phyloP scores from a whole-genome alignment of 2,888 invertebrate species.

The Gerris lacustris region DNA sequence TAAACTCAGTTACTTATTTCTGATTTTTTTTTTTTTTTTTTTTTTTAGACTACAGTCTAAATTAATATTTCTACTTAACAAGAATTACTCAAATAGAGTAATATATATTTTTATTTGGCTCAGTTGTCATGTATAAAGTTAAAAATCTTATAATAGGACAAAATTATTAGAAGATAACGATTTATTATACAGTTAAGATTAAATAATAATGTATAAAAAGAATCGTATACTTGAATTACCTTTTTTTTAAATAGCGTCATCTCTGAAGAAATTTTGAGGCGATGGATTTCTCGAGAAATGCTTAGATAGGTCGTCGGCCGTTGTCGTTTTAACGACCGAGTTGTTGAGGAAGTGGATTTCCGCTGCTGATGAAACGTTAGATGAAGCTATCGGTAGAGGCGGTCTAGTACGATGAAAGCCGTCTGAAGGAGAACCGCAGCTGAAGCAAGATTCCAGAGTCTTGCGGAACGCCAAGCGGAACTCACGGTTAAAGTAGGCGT shows the following conservation, averaged over 20 bases:
- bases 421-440: slow-evolving; percentile 12
- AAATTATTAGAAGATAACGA: too few relatives aligned
- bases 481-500: slow-evolving; percentile 94
- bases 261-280: slow-evolving; percentile 2
- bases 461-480: slow-evolving; percentile 90
- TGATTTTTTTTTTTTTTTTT: too few relatives aligned
- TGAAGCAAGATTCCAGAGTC: slow-evolving; percentile 56
- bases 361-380: slow-evolving; percentile 36
- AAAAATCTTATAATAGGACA: too few relatives aligned
- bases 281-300: background rate
- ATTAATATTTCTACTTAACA: too few relatives aligned
- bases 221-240: too few relatives aligned
- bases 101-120: too few relatives aligned
- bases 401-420: slow-evolving; percentile 20
- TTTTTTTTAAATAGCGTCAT: background rate
- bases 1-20: too few relatives aligned
- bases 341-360: slow-evolving; percentile 30
- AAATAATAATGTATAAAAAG: too few relatives aligned
- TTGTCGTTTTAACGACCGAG: slow-evolving; percentile 27
- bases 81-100: too few relatives aligned
- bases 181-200: too few relatives aligned
- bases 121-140: too few relatives aligned
- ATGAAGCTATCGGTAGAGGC: slow-evolving; percentile 36
- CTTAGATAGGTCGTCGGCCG: slow-evolving; percentile 24
- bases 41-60: too few relatives aligned